Conservation (phyloP, 2,797 vertebrate species). For the Hirundo rustica region DNA sequence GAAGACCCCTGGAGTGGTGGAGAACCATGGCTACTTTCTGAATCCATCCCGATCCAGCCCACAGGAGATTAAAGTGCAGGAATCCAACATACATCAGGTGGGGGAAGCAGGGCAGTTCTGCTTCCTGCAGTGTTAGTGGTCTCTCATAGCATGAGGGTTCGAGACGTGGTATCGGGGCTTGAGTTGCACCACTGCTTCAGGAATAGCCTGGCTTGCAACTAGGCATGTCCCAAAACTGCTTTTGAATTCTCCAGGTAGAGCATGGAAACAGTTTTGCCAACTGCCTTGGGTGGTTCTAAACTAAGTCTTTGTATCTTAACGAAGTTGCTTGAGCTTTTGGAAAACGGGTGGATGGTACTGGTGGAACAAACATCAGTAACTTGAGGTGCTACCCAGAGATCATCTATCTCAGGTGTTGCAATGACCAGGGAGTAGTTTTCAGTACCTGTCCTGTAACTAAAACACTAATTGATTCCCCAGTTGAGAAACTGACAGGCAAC, state of each 20-base stretch:
- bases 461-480: neutral
- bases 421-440: neutral
- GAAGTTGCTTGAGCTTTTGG: neutral
- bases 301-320: neutral
- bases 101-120: neutral
- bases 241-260: neutral
- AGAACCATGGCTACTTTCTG: constrained; percentile 93
- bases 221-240: neutral
- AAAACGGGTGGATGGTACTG: neutral
- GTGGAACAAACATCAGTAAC: neutral
- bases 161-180: rapidly evolving
- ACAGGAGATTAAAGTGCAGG: constrained; percentile 97
- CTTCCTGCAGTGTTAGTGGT: rapidly evolving
- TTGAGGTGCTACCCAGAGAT: neutral
- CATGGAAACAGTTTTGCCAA: rapidly evolving
- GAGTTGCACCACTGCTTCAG: rapidly evolving
- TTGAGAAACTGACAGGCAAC: neutral
- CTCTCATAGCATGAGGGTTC: neutral
- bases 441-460: neutral
- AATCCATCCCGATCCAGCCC: constrained; percentile 93
- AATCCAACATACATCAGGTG: constrained; percentile 97
- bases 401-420: too few relatives aligned
- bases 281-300: neutral
- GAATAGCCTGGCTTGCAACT: too few relatives aligned
- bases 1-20: constrained; percentile 93